Percentiles rank a stretch among this genome's conserved stretches.
These are phyloP conservation scores for Mormyrus hasselquistii DNA, from an alignment of 2,797 vertebrate genomes.

Conservation along the genomic window DNA sequence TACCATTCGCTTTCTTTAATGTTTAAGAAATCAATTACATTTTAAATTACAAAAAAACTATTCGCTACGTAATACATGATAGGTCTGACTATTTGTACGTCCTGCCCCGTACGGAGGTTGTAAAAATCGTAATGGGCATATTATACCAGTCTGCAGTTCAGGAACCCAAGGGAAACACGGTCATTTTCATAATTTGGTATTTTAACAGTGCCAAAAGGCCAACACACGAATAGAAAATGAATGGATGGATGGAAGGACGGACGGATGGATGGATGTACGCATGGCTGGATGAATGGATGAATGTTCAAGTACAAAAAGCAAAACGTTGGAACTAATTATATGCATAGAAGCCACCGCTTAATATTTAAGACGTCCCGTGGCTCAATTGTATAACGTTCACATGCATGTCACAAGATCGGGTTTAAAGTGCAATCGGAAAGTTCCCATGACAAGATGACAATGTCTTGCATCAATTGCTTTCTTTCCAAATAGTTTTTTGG, in stretches of 20 bases:
- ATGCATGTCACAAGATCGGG: too few relatives aligned
- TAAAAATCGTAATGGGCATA: neutral
- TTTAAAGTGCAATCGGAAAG: neutral
- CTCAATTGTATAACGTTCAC: constrained; percentile 41
- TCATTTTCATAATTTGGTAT: neutral
- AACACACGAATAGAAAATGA: neutral
- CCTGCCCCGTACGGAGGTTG: neutral
- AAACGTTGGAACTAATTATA: neutral
- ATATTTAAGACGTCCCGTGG: constrained; percentile 29
- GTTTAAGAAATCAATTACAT: neutral
- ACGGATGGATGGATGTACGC: too few relatives aligned
- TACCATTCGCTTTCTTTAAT: neutral
- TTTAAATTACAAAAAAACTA: neutral
- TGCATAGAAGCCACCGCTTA: neutral
- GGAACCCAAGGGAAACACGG: neutral
- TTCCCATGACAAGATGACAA: neutral
- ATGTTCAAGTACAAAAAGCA: neutral
- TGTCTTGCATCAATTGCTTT: neutral
- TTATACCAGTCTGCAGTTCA: neutral
- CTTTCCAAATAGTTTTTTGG: neutral
- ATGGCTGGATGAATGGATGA: neutral
- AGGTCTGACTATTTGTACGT: neutral
- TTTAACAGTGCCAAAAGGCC: neutral
- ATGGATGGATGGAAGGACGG: neutral
- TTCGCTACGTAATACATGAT: neutral